Evolutionary conservation across 2,888 invertebrate species (phyloP).

Genomic region (Pachydiplax longipennis): DNA sequence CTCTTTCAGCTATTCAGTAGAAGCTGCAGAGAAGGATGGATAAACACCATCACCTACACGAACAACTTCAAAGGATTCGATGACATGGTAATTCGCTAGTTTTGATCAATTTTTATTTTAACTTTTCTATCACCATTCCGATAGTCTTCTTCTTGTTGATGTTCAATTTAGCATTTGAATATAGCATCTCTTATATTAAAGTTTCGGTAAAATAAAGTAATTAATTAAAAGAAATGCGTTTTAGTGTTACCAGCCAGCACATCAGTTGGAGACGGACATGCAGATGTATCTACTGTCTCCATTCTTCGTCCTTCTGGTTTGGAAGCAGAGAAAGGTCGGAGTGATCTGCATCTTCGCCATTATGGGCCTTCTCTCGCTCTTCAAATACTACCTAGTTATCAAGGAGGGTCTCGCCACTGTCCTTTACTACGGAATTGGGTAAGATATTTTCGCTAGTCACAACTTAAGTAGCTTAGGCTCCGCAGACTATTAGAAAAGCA

Average conservation of each 20-base stretch:
- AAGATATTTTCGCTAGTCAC: not conserved
- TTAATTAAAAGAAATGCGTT: not conserved
- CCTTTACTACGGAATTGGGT: slow-evolving; percentile 33
- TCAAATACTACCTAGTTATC: not conserved
- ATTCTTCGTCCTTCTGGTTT: slow-evolving; percentile 44
- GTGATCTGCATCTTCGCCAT: not conserved
- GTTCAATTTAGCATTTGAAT: too few species aligned
- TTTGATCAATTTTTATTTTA: not conserved
- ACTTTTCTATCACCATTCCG: too few species aligned
- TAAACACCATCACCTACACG: slow-evolving; percentile 4
- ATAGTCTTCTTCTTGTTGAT: too few species aligned
- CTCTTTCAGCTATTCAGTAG: not conserved
- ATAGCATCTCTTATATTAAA: too few species aligned
- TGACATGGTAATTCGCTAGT: slow-evolving; percentile 9
- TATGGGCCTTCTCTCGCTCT: not conserved
- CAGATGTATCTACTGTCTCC: slow-evolving; percentile 48
- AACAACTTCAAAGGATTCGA: slow-evolving; percentile 5
- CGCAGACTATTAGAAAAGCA: too few species aligned
- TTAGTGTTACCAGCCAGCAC: slow-evolving; percentile 48
- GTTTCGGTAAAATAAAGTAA: too few species aligned
- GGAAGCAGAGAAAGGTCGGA: slow-evolving; percentile 33
- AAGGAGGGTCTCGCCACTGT: not conserved
- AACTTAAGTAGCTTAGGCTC: too few species aligned
- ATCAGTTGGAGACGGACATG: slow-evolving; percentile 48
- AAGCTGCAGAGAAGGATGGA: not conserved